A percentile compares a stretch with the other conserved stretches of the same genome.
phyloP scores from a whole-genome alignment of 2,797 vertebrate genomes.

The Smutsia gigantea region DNA sequence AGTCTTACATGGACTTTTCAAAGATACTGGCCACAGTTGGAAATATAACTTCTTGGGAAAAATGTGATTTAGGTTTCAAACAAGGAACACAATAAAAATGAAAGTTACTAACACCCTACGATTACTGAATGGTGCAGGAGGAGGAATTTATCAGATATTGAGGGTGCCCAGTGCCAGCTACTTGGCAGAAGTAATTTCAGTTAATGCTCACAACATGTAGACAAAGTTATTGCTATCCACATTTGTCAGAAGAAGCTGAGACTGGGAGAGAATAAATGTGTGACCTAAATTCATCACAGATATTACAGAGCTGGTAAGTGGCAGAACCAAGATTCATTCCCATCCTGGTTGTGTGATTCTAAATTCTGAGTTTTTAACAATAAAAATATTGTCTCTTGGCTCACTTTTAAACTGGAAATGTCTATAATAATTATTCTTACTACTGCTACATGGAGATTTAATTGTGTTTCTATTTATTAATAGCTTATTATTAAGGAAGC shows the following conservation, averaged over 20 bases:
- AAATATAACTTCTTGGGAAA: background rate
- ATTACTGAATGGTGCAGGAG: background rate
- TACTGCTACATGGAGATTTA: background rate
- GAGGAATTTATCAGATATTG: no score
- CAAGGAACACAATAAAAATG: background rate
- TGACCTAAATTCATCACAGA: background rate
- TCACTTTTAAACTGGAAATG: background rate
- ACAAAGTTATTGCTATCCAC: background rate
- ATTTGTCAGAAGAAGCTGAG: background rate
- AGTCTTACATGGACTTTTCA: background rate
- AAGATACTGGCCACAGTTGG: background rate
- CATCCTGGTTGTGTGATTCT: background rate
- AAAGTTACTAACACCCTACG: background rate
- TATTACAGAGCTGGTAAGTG: background rate
- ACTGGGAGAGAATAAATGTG: background rate
- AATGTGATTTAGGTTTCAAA: background rate
- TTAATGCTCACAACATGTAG: background rate
- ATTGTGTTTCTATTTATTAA: slow-evolving; percentile 4
- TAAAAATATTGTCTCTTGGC: background rate
- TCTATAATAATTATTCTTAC: background rate
- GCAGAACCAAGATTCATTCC: background rate
- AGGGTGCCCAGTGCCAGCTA: background rate
- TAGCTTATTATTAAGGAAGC: background rate
- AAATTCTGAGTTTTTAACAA: background rate
- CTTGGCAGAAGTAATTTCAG: background rate